Evolutionary conservation across 2,113 vertebrate genomes (phyloP).

Genomic region (Chelonoidis abingdonii): DNA sequence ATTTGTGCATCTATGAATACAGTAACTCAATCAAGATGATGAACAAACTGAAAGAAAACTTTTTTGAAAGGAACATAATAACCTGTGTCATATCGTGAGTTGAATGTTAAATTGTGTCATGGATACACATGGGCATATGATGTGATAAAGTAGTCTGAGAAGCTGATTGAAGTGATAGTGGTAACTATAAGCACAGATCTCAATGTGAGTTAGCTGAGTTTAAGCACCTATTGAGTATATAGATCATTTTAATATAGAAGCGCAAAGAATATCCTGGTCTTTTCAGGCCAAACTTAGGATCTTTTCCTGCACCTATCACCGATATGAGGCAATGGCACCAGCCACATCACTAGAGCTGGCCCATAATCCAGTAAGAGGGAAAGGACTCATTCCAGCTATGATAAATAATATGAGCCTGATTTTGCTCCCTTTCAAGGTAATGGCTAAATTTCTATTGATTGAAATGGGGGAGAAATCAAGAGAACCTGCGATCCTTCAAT

Average conservation of each 20-base stretch:
- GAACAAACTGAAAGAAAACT: background rate
- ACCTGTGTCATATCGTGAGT: fast-evolving
- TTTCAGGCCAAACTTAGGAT: background rate
- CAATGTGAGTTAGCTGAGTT: background rate
- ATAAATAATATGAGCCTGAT: background rate
- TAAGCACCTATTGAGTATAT: background rate
- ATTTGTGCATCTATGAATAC: background rate
- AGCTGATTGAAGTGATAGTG: fast-evolving
- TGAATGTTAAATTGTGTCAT: fast-evolving
- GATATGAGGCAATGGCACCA: background rate
- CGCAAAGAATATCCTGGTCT: background rate
- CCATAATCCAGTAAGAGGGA: background rate
- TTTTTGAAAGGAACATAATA: background rate
- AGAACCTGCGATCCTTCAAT: background rate
- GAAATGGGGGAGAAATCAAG: background rate
- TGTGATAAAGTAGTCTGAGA: background rate
- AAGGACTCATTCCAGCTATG: background rate
- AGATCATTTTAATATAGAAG: background rate
- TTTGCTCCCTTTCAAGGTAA: background rate
- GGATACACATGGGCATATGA: fast-evolving
- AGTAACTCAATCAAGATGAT: background rate
- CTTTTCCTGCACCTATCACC: background rate
- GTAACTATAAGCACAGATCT: background rate
- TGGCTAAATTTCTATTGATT: background rate
- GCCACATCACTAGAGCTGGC: background rate